Evolutionary conservation across 2,888 invertebrate species (phyloP).

Genomic region (Melitaea athalia): DNA sequence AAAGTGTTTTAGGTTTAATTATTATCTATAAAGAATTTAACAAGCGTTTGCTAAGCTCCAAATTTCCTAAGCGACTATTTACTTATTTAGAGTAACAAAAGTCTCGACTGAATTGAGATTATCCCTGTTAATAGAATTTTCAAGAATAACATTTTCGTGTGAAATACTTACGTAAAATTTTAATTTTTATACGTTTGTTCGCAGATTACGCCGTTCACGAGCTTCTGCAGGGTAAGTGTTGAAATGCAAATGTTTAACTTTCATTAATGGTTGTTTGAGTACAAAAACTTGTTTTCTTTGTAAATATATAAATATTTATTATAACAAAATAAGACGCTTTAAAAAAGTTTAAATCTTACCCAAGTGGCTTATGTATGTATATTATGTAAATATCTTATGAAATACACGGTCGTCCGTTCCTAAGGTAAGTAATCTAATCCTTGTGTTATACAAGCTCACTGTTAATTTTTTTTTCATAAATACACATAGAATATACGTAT

Average conservation of each 20-base stretch:
- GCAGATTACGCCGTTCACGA: conserved; percentile 93
- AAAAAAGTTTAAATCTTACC: no score
- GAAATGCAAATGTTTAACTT: conserved; percentile 20
- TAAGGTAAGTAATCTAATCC: no score
- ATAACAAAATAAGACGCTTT: not conserved
- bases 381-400: no score
- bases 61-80: not conserved
- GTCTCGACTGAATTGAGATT: conserved; percentile 6
- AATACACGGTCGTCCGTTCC: no score
- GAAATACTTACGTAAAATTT: conserved; percentile 27
- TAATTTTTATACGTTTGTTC: conserved; percentile 64
- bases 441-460: no score
- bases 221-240: conserved; percentile 91
- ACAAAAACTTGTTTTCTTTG: not conserved
- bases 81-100: conserved; percentile 3
- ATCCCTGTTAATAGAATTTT: conserved; percentile 17
- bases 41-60: not conserved
- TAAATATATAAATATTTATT: not conserved
- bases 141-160: conserved; percentile 13
- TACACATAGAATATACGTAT: no score
- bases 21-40: no score
- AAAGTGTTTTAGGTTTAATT: no score
- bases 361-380: no score
- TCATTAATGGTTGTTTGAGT: conserved; percentile 5
- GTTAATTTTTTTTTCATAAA: no score